Evolutionary conservation across 2,797 vertebrate genomes (phyloP).

Genomic region (Microctenopoma stevenorrisi): DNA sequence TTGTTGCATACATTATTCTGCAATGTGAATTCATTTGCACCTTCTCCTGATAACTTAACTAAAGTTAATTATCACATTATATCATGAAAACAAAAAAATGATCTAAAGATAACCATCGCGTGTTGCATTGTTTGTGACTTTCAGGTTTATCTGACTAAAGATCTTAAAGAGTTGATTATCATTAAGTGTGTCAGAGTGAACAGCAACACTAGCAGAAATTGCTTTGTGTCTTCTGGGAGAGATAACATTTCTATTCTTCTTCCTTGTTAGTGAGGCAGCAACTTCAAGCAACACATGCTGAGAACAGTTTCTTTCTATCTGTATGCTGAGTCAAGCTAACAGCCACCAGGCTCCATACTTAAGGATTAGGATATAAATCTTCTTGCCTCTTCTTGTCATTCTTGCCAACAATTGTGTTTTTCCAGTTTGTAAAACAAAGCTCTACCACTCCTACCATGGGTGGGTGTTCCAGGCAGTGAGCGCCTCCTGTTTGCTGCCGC

Average conservation of each 20-base stretch:
- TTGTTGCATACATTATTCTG: neutral
- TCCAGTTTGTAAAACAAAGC: conserved; percentile 2
- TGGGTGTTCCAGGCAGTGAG: conserved; percentile 90
- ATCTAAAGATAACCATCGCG: neutral
- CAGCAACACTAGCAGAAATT: conserved; percentile 6
- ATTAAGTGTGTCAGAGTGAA: conserved; percentile 5
- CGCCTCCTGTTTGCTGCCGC: conserved; percentile 85
- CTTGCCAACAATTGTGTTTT: neutral
- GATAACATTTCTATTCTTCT: conserved; percentile 5
- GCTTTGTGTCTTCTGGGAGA: conserved; percentile 5
- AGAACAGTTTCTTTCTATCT: conserved; percentile 5
- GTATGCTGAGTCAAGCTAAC: conserved; percentile 2
- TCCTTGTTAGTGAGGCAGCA: neutral
- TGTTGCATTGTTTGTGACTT: neutral
- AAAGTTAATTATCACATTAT: neutral
- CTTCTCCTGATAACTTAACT: neutral
- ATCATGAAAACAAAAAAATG: neutral
- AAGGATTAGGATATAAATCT: conserved; percentile 7
- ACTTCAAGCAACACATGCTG: neutral
- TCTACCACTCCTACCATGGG: conserved; percentile 84
- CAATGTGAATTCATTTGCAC: neutral
- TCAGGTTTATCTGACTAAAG: neutral
- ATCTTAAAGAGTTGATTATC: neutral
- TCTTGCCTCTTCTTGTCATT: conserved; percentile 17
- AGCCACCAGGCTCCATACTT: conserved; percentile 5